Conservation (phyloP, 2,888 invertebrate genomes). For the Tryphoninae sp. region DNA sequence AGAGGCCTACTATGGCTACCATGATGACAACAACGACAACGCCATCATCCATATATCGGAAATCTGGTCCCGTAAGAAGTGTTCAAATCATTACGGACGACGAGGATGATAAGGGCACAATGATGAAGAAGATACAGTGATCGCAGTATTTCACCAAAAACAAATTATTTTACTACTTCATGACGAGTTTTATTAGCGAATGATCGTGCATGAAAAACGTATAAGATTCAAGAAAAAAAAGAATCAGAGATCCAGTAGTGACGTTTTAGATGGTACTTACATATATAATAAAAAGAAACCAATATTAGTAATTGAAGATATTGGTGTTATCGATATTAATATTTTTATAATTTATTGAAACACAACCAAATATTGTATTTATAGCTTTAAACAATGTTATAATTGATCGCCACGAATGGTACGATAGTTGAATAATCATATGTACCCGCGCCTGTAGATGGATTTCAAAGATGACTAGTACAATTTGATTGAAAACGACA, state of each 20-base stretch:
- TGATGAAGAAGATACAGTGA: constrained; percentile 74
- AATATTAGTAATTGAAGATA: not conserved
- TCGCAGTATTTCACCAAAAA: not conserved
- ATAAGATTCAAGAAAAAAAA: not conserved
- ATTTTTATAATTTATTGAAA: constrained; percentile 40
- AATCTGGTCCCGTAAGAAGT: constrained; percentile 85
- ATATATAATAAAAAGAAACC: not conserved
- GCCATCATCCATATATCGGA: constrained; percentile 80
- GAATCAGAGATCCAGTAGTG: not conserved
- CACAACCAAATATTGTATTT: constrained; percentile 55
- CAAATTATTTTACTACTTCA: not conserved
- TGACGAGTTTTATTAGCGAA: not conserved
- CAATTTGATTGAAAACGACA: constrained; percentile 47
- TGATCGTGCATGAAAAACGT: not conserved
- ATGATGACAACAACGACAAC: constrained; percentile 77
- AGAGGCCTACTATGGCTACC: constrained; percentile 80
- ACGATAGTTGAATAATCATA: constrained; percentile 19
- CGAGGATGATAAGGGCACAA: constrained; percentile 77
- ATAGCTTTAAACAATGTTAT: constrained; percentile 21
- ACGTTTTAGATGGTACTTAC: not conserved
- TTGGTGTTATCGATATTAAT: constrained; percentile 2
- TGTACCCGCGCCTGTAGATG: constrained; percentile 45
- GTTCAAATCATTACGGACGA: constrained; percentile 88
- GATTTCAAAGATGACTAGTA: constrained; percentile 44
- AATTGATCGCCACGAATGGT: constrained; percentile 23